Base-by-base conservation (phyloP, 2,797 vertebrate genomes). In the Platyrinchus mystaceus region DNA sequence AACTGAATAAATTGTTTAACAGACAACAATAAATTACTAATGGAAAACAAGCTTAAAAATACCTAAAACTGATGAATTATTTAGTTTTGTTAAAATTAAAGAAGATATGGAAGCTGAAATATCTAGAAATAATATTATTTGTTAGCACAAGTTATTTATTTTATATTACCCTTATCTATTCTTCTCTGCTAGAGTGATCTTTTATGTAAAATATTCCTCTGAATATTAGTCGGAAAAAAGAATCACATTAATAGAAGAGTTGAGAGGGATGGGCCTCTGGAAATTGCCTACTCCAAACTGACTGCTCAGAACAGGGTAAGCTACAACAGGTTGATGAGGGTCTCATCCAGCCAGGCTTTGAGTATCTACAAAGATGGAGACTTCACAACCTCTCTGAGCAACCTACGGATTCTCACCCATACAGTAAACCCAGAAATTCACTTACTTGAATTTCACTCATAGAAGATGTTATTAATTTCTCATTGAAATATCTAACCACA, bases 111-210 rank as follows among this genome's bases (percentile, higher is more conserved):
- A 89, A 62, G 9, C 1, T 0, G 4, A 74, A 63, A 81, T 60
- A 56, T 43, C 32, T 52, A 8, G 14, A 78, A 81, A 55, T 67
- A 59, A 21, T 5, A 30, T 46, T 47, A 39, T 68, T 86, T 78
- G 26, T 64, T 64, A 52, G 4, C 6, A 71, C 2, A 13, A 0
- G 0, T 37, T 28, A 8, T 53, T 89, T 84, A 34, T 71, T 78
- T 85, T 52, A 13, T 37, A 44, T 55, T 32, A 32, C 2, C 10
- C 50, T 67, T 2, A 1, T 27, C 12, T 66, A 28, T 41, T 84
- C 9, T 21, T 84, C 62, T 75, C 3, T 3, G 16, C 5, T 78
- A 63, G 26, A 47, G 10, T 32, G 6, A 16, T 21, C 10, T 81
- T 44, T 75, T 32, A 66, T 34, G 10, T 16, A 68, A 64, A 76